phyloP scores from a whole-genome alignment of 2,113 vertebrate species.

The Seriola rivoliana region DNA sequence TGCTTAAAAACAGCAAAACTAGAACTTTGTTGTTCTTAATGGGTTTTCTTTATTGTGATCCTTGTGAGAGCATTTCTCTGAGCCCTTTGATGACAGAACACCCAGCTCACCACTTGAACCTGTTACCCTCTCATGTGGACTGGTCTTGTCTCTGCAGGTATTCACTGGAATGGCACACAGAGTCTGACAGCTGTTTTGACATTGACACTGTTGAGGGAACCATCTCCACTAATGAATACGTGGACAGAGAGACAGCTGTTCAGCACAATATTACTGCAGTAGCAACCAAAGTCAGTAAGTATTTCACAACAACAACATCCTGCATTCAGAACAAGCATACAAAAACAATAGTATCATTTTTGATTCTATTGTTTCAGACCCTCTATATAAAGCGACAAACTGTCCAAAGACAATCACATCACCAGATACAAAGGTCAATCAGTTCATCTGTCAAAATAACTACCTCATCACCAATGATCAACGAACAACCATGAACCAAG shows the following conservation, averaged over 20 bases:
- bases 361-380: too few species aligned
- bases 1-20: too few species aligned
- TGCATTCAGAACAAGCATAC: too few species aligned
- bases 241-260: constrained; percentile 91
- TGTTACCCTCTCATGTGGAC: not conserved
- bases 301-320: constrained; percentile 56
- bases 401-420: too few species aligned
- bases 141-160: constrained; percentile 85
- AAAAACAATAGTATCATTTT: not conserved
- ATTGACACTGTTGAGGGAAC: constrained; percentile 92
- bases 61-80: not conserved
- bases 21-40: too few species aligned
- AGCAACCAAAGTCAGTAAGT: constrained; percentile 98
- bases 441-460: too few species aligned
- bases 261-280: constrained; percentile 93
- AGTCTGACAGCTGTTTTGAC: constrained; percentile 90
- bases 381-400: too few species aligned
- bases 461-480: too few species aligned
- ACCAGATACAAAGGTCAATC: too few species aligned
- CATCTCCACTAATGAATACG: constrained; percentile 89
- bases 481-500: too few species aligned
- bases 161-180: constrained; percentile 89
- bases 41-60: too few species aligned
- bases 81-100: not conserved
- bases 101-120: not conserved